These are phyloP conservation scores for Tichodroma muraria DNA, from an alignment of 2,113 vertebrate species.

Conservation along the genomic window DNA sequence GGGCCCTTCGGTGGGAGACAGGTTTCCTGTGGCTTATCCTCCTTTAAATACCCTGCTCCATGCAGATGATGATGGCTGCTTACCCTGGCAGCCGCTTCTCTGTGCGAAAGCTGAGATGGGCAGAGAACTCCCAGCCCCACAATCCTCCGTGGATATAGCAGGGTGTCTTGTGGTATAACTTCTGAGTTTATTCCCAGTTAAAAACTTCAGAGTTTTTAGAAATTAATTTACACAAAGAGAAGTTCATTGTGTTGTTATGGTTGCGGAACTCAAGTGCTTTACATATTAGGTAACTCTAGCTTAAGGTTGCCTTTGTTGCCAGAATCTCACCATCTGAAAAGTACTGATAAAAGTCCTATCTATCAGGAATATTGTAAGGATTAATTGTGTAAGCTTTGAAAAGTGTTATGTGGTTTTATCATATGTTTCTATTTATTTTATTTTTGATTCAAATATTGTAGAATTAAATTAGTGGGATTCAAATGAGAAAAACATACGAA, in stretches of 20 bases:
- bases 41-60: background rate
- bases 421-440: slow-evolving; percentile 4
- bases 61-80: background rate
- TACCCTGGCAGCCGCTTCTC: background rate
- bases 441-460: background rate
- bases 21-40: background rate
- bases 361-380: background rate
- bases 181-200: background rate
- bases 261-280: background rate
- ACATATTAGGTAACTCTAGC: background rate
- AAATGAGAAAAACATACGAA: background rate
- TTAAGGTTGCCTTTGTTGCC: background rate
- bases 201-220: background rate
- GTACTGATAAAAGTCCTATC: background rate
- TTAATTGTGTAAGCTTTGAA: background rate
- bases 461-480: background rate
- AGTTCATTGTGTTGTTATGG: background rate
- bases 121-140: background rate
- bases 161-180: accelerated
- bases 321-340: slow-evolving; percentile 38
- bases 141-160: background rate
- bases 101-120: background rate
- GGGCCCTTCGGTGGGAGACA: background rate
- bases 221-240: background rate
- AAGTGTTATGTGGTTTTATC: background rate